Percentiles rank a stretch among this genome's conserved stretches.
phyloP scores from a whole-genome alignment of 2,113 vertebrate species.

The Rhegmatorhina hoffmannsi region DNA sequence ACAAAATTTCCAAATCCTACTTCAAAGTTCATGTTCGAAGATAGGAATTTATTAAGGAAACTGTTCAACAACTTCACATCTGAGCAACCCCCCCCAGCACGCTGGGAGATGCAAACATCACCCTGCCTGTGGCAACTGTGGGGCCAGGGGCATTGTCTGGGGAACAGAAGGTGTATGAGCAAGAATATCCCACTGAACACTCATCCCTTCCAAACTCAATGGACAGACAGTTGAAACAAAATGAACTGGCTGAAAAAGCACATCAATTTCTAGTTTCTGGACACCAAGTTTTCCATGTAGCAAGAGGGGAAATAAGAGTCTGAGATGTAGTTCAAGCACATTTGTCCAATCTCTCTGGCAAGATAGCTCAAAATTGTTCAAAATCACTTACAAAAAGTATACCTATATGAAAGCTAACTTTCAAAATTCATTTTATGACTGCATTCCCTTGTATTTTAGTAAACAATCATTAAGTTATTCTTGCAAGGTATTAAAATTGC shows the following conservation, averaged over 20 bases:
- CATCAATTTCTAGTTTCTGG: not conserved
- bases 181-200: not conserved
- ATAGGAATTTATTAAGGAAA: not conserved
- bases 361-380: not conserved
- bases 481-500: not conserved
- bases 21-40: not conserved
- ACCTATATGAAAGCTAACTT: not conserved
- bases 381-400: not conserved
- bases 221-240: not conserved
- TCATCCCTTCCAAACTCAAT: not conserved
- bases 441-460: not conserved
- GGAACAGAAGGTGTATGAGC: not conserved
- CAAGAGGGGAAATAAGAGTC: not conserved
- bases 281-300: not conserved
- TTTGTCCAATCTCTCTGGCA: not conserved
- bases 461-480: not conserved
- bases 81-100: not conserved
- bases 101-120: not conserved
- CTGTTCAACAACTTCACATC: not conserved
- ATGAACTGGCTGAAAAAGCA: not conserved
- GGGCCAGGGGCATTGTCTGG: not conserved
- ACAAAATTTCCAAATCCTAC: not conserved
- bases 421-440: not conserved
- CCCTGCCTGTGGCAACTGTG: not conserved
- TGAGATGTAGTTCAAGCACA: not conserved